These are phyloP conservation scores for Zaprionus lineosus DNA, from an alignment of 2,888 invertebrate species.

Conservation along the genomic window DNA sequence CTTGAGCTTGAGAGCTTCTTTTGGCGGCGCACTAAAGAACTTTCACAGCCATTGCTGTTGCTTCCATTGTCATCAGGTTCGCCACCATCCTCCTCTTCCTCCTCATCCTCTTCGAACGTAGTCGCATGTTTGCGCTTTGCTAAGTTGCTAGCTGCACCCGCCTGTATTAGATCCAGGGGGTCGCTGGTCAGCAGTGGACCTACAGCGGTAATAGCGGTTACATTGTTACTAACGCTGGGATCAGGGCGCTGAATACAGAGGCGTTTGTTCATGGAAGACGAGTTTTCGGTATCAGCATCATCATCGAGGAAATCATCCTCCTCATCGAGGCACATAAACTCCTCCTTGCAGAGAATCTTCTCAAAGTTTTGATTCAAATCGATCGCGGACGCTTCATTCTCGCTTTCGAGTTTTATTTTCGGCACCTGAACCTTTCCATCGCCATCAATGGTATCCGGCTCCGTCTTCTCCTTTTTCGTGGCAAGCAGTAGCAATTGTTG, in stretches of 20 bases:
- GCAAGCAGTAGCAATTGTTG: slow-evolving; percentile 68
- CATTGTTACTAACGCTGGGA: slow-evolving; percentile 48
- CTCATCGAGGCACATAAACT: slow-evolving; percentile 81
- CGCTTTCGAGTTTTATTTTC: slow-evolving; percentile 42
- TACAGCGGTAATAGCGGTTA: slow-evolving; percentile 27
- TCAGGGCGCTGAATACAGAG: slow-evolving; percentile 31
- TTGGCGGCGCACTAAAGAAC: slow-evolving; percentile 28
- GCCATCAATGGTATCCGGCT: slow-evolving; percentile 43
- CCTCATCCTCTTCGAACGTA: slow-evolving; percentile 53
- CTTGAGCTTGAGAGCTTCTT: slow-evolving; percentile 32
- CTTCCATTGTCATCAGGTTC: slow-evolving; percentile 36
- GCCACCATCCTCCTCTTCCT: slow-evolving; percentile 38
- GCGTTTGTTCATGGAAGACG: slow-evolving; percentile 69
- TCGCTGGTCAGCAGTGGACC: slow-evolving; percentile 49
- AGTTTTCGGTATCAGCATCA: slow-evolving; percentile 59
- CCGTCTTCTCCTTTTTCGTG: slow-evolving; percentile 79
- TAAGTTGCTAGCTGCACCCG: slow-evolving; percentile 48
- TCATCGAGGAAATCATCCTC: slow-evolving; percentile 75
- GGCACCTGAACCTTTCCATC: slow-evolving; percentile 24
- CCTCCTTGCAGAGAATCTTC: slow-evolving; percentile 82
- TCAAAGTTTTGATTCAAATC: slow-evolving; percentile 83
- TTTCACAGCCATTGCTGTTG: slow-evolving; percentile 53
- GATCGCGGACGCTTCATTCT: slow-evolving; percentile 38
- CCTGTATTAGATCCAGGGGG: slow-evolving; percentile 79
- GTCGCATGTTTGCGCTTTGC: slow-evolving; percentile 68